Evolutionary conservation across 1,140 invertebrate genomes (phyloP), one percentile per base, ranked within the genome.

Genomic region (Heliconius himera): DNA sequence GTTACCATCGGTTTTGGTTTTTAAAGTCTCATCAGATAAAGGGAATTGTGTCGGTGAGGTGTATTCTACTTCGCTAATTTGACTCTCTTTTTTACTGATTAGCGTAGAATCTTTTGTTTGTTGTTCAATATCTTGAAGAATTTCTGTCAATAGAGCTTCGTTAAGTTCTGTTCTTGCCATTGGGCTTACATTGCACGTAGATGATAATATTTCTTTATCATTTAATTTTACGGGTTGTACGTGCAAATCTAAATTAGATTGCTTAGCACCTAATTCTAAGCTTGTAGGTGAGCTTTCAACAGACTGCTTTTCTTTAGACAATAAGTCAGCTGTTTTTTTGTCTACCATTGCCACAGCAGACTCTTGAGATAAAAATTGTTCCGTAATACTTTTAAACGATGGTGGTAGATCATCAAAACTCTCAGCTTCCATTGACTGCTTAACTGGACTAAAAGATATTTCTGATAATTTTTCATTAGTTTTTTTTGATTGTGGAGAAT

Each of bases 1-100:
- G 11, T 82, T 71, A 77, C 73, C 70, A 81, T 91, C 89, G 71
- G 83, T 87, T 2, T 86, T 46, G 38, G 85, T 74, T 80, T 86
- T 80, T 16, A 20, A 71, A 38, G 70, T 8, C 36, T 72, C 70
- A 72, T 70, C 70, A 18, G 16, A 13, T 70, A 70, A 20, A 16
- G 11, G 13, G 4, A 29, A 66, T 29, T 11, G 8, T 66, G 13
- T 13, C 11, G n/a, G 20, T 60, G 56, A n/a, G n/a, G n/a, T 11
- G 56, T 60, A 4, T 60, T 60, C n/a, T 22, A 29, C 4, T 26
- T 66, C 26, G 16, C 22, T 66, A 29, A 3, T 66, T 22, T 60
- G 54, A 60, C n/a, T 60, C 8, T 60, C n/a, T 60, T 26, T n/a
- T 66, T 3, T 5, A 66, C 26, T 66, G 0, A 29, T 66, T 29